These are phyloP conservation scores for Magallana gigas DNA, from an alignment of 1,140 invertebrate species.

Conservation along the genomic window DNA sequence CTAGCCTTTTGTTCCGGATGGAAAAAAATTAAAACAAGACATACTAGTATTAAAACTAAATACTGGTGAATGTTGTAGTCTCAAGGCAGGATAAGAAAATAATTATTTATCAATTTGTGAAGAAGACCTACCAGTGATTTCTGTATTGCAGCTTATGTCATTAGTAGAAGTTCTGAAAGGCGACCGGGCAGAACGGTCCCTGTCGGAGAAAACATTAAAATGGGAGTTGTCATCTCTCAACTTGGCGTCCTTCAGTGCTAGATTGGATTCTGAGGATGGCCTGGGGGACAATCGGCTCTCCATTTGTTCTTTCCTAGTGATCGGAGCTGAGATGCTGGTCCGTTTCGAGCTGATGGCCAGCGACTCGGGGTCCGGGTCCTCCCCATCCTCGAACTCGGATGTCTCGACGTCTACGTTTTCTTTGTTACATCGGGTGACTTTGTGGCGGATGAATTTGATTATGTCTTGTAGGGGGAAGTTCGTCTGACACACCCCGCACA, in stretches of 20 bases:
- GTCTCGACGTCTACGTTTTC: constrained; percentile 68
- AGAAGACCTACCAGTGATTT: constrained; percentile 68
- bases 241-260: constrained; percentile 47
- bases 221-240: constrained; percentile 61
- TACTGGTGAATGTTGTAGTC: too few relatives aligned
- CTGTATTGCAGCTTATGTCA: constrained; percentile 75
- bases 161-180: constrained; percentile 44
- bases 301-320: constrained; percentile 64
- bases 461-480: constrained; percentile 75
- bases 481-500: constrained; percentile 76
- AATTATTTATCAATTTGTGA: not conserved
- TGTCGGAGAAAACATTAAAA: constrained; percentile 12
- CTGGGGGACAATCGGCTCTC: constrained; percentile 64
- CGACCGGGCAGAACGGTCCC: constrained; percentile 47
- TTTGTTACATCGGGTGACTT: constrained; percentile 74
- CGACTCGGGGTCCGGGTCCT: constrained; percentile 59
- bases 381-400: constrained; percentile 63
- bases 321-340: constrained; percentile 71
- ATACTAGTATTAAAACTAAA: too few relatives aligned
- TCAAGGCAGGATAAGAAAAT: too few relatives aligned
- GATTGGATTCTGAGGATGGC: constrained; percentile 48
- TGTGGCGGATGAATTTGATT: constrained; percentile 75
- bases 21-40: too few relatives aligned
- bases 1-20: too few relatives aligned
- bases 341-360: constrained; percentile 63